phyloP scores from a whole-genome alignment of 1,140 invertebrate genomes.

The Saccostrea cuccullata region DNA sequence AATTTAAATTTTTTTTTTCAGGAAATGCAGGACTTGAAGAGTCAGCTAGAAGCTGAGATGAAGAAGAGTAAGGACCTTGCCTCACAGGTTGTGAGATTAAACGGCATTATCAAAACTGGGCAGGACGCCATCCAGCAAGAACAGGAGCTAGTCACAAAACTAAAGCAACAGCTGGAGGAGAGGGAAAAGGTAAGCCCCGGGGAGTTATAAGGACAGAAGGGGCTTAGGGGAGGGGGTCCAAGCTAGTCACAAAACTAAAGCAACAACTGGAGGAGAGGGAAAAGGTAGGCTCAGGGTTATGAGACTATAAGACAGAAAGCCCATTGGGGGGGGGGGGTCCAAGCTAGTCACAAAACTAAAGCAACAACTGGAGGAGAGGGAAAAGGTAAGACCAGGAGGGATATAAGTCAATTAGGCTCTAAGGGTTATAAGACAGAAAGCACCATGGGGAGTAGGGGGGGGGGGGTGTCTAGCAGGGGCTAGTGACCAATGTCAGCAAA shows the following conservation, averaged over 20 bases:
- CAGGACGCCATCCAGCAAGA: slow-evolving; percentile 77
- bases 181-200: slow-evolving; percentile 63
- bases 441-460: not conserved
- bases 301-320: no score
- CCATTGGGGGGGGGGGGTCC: no score
- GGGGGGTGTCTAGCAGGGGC: not conserved
- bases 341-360: slow-evolving; percentile 65
- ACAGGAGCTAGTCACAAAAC: slow-evolving; percentile 71
- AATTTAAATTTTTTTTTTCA: slow-evolving; percentile 41
- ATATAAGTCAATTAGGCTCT: not conserved
- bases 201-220: no score
- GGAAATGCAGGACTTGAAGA: slow-evolving; percentile 69
- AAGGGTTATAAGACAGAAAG: no score
- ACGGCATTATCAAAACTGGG: slow-evolving; percentile 77
- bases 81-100: slow-evolving; percentile 71
- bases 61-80: slow-evolving; percentile 77
- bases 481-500: not conserved
- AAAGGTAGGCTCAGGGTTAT: not conserved
- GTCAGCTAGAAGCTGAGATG: slow-evolving; percentile 67
- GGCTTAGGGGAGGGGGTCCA: no score
- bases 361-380: slow-evolving; percentile 33
- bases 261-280: slow-evolving; percentile 28
- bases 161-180: slow-evolving; percentile 67
- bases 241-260: slow-evolving; percentile 67
- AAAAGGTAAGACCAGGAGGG: not conserved